phyloP scores from a whole-genome alignment of 2,888 invertebrate species.

The Nasonovia ribisnigri region DNA sequence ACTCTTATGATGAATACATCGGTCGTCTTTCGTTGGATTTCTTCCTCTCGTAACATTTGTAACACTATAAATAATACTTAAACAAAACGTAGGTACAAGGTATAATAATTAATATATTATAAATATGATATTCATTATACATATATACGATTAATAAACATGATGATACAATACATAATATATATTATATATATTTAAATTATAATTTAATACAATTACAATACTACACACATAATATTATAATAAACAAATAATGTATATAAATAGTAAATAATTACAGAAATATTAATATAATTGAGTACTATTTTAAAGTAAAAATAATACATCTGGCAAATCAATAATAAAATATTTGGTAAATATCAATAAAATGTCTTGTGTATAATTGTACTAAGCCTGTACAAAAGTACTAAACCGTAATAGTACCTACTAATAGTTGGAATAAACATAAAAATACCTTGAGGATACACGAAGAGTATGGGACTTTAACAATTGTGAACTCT shows the following conservation, averaged over 20 bases:
- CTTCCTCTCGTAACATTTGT: neutral
- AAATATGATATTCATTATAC: neutral
- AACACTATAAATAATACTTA: neutral
- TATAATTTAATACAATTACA: neutral
- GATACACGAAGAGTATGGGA: neutral
- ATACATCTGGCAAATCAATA: too few species aligned
- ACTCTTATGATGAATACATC: neutral
- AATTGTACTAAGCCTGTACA: neutral
- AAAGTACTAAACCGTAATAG: neutral
- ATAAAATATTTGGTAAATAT: neutral
- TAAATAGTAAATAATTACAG: neutral
- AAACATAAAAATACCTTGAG: neutral
- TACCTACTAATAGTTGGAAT: neutral
- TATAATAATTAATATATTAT: neutral
- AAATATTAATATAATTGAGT: conserved; percentile 1
- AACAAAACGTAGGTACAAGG: neutral
- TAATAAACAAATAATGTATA: neutral
- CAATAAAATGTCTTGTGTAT: neutral
- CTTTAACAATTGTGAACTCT: neutral
- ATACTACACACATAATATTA: neutral
- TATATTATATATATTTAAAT: neutral
- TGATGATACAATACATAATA: neutral
- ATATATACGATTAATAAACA: neutral
- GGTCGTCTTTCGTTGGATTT: neutral
- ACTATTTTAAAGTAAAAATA: neutral